Percentiles rank a stretch among this genome's conserved stretches.
Evolutionary conservation across 1,140 invertebrate genomes (phyloP).

Genomic region (Metaphire vulgaris): DNA sequence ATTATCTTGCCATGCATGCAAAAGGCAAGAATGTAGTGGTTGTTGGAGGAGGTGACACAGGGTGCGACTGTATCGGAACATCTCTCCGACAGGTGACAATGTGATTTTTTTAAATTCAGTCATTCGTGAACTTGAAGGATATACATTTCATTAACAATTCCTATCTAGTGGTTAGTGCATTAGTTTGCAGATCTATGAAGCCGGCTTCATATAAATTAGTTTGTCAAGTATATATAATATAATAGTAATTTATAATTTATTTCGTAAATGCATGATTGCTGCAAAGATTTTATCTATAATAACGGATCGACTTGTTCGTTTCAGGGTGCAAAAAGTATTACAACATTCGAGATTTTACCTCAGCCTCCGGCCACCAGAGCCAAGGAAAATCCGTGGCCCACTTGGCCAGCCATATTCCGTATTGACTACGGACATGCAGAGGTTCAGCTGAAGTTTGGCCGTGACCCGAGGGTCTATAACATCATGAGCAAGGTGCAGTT

Average conservation of each 20-base stretch:
- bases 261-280: too few species aligned
- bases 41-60: slow-evolving; percentile 98
- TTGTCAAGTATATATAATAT: too few species aligned
- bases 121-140: too few species aligned
- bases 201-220: not conserved
- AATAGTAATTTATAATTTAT: too few species aligned
- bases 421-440: slow-evolving; percentile 99
- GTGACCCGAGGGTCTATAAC: slow-evolving; percentile 87
- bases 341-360: slow-evolving; percentile 94
- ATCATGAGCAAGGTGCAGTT: slow-evolving; percentile 73
- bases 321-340: slow-evolving; percentile 88
- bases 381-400: slow-evolving; percentile 93
- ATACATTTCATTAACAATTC: not conserved
- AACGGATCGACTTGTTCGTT: too few species aligned
- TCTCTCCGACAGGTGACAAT: slow-evolving; percentile 81
- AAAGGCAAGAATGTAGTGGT: slow-evolving; percentile 92
- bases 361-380: slow-evolving; percentile 73
- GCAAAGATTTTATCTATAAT: too few species aligned
- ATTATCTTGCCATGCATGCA: slow-evolving; percentile 63
- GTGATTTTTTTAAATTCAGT: too few species aligned
- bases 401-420: slow-evolving; percentile 91
- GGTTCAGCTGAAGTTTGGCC: slow-evolving; percentile 79
- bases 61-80: slow-evolving; percentile 97
- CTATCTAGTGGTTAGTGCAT: not conserved
- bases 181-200: not conserved